A percentile compares a stretch with the other conserved stretches of the same genome.
These are phyloP conservation scores for Cetonia aurata DNA, from an alignment of 2,888 invertebrate genomes.

Conservation along the genomic window DNA sequence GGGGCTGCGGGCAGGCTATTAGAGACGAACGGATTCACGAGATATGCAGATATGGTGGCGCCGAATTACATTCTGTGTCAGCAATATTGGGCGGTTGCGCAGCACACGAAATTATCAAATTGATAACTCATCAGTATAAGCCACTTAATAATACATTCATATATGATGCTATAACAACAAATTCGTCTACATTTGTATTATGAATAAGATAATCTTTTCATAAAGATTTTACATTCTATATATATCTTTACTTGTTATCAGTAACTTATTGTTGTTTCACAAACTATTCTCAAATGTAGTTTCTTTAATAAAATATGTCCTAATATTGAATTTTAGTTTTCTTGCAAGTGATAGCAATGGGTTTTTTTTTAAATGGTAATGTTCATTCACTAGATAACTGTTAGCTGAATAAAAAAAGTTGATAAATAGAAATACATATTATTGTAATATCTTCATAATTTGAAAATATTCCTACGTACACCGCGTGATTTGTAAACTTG, in stretches of 20 bases:
- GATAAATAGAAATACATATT: too few relatives aligned
- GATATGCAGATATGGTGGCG: conserved; percentile 94
- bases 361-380: too few relatives aligned
- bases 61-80: conserved; percentile 94
- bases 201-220: conserved; percentile 1
- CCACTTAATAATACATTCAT: conserved; percentile 96
- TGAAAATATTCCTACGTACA: too few relatives aligned
- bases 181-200: conserved; percentile 78
- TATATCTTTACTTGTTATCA: not conserved
- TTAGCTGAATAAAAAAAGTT: too few relatives aligned
- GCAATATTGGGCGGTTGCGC: conserved; percentile 89
- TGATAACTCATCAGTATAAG: conserved; percentile 95
- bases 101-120: conserved; percentile 96
- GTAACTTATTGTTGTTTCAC: not conserved
- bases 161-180: conserved; percentile 93
- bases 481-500: too few relatives aligned
- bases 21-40: conserved; percentile 96
- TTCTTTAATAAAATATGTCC: too few relatives aligned
- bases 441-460: too few relatives aligned
- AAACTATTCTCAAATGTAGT: too few relatives aligned
- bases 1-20: conserved; percentile 79
- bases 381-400: too few relatives aligned
- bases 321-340: too few relatives aligned
- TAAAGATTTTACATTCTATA: not conserved
- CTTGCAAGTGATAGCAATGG: too few relatives aligned